phyloP scores from a whole-genome alignment of 2,888 invertebrate species.

The Ctenicera cuprea region DNA sequence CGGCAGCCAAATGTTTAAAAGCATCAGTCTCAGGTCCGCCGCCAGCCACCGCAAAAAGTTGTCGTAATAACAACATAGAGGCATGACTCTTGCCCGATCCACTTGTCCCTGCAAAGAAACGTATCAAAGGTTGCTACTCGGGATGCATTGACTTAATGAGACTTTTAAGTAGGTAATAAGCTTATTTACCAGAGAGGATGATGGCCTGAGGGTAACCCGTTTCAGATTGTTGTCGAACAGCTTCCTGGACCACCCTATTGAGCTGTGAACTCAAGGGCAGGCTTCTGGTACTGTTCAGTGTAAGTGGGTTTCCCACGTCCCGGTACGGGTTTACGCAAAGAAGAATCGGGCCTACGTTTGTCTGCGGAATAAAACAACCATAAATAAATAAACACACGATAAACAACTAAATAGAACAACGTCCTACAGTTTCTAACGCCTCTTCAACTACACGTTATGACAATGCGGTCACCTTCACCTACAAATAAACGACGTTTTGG shows the following conservation, averaged over 20 bases:
- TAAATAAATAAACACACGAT: neutral
- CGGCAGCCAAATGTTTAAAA: conserved; percentile 96
- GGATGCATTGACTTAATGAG: conserved; percentile 42
- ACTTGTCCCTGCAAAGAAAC: conserved; percentile 81
- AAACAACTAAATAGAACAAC: neutral
- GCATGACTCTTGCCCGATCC: conserved; percentile 97
- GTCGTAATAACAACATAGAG: conserved; percentile 91
- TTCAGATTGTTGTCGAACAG: conserved; percentile 94
- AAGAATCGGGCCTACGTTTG: conserved; percentile 93
- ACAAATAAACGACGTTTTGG: no score
- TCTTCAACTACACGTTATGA: conserved; percentile 9
- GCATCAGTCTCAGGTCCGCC: conserved; percentile 97
- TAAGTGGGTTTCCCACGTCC: conserved; percentile 91
- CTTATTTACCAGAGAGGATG: conserved; percentile 85
- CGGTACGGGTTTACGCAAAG: conserved; percentile 93
- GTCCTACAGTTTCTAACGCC: conserved; percentile 18
- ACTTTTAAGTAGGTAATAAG: conserved; percentile 44
- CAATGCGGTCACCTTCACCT: conserved; percentile 19
- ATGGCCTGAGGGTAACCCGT: conserved; percentile 97
- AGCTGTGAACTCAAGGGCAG: conserved; percentile 87
- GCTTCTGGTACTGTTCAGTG: conserved; percentile 84
- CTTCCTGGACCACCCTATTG: conserved; percentile 92
- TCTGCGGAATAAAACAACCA: conserved; percentile 75
- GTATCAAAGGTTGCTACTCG: conserved; percentile 46
- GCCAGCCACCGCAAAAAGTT: conserved; percentile 94